Conservation (phyloP, 23 tunicate genomes). For the Corella eumyota region DNA sequence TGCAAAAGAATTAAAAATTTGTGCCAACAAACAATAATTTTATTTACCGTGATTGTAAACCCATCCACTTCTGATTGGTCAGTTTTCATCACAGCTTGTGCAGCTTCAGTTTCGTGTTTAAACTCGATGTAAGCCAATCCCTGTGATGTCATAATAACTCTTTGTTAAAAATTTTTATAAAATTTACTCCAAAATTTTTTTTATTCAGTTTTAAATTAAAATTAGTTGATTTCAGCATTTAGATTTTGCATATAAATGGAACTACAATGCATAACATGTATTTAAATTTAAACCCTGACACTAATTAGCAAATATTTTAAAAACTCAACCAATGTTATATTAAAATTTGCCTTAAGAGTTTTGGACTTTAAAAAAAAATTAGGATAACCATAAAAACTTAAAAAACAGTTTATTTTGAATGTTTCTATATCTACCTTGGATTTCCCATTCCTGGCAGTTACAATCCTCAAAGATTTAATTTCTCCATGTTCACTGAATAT, state of each 20-base stretch:
- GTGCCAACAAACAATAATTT: neutral
- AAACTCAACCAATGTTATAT: no score
- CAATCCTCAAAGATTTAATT: conserved; percentile 51
- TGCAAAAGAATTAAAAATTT: neutral
- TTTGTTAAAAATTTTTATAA: no score
- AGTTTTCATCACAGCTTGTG: conserved; percentile 70
- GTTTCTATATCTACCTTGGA: conserved; percentile 83
- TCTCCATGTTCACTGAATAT: conserved; percentile 47
- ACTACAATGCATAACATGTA: neutral
- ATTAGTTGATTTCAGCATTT: no score
- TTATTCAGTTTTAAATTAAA: no score
- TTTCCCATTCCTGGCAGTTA: conserved; percentile 56
- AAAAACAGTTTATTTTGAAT: no score
- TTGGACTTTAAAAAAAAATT: no score
- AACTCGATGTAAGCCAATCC: conserved; percentile 83
- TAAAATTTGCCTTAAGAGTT: no score
- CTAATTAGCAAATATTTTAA: no score
- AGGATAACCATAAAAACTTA: no score
- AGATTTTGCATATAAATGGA: neutral
- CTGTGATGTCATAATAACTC: conserved; percentile 28
- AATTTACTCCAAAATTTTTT: no score
- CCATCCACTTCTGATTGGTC: conserved; percentile 64
- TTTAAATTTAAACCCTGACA: neutral
- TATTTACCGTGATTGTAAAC: conserved; percentile 43
- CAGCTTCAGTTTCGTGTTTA: conserved; percentile 66